These are phyloP conservation scores for Egretta garzetta DNA, from an alignment of 2,113 vertebrate species.

Conservation along the genomic window DNA sequence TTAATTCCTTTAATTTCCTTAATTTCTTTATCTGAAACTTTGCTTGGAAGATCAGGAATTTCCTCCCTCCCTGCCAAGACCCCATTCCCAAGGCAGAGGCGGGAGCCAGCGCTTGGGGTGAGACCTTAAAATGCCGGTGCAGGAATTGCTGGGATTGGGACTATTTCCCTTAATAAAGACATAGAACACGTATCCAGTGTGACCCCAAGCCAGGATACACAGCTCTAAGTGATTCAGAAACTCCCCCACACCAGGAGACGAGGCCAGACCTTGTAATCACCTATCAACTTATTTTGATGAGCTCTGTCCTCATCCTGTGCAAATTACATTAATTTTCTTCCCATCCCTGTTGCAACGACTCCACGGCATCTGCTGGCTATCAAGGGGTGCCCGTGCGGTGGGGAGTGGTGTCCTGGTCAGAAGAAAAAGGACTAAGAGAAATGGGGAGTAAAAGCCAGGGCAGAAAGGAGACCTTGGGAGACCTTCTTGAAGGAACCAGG, in stretches of 20 bases:
- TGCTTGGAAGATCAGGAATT: background rate
- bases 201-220: background rate
- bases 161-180: background rate
- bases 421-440: background rate
- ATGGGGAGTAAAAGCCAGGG: background rate
- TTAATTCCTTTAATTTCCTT: background rate
- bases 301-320: background rate
- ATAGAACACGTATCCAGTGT: fast-evolving
- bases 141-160: background rate
- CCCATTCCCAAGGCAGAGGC: background rate
- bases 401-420: background rate
- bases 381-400: fast-evolving
- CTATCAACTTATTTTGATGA: background rate
- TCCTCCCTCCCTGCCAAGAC: background rate
- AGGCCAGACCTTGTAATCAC: background rate
- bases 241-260: fast-evolving
- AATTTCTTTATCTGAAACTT: background rate
- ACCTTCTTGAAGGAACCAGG: background rate
- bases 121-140: background rate
- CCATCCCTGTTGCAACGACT: background rate
- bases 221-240: background rate
- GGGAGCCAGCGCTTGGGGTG: background rate
- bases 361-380: fast-evolving
- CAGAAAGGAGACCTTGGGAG: background rate
- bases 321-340: background rate